A percentile compares a stretch with the other conserved stretches of the same genome.
phyloP scores from a whole-genome alignment of 1,140 invertebrate genomes.

The Magallana ariakensis region DNA sequence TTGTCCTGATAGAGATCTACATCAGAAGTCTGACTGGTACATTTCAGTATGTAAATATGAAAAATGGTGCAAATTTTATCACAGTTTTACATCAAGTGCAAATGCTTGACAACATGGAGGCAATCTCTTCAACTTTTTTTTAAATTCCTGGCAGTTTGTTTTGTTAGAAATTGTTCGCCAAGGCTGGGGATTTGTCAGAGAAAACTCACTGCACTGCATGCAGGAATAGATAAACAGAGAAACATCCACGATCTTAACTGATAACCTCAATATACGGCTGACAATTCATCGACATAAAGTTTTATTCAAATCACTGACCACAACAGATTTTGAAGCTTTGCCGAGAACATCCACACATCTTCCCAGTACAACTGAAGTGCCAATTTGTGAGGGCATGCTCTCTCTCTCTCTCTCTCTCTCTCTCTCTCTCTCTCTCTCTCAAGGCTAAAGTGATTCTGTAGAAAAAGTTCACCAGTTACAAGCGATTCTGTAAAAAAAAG shows the following conservation, averaged over 20 bases:
- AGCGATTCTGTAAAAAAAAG: no score
- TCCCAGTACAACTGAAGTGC: not conserved
- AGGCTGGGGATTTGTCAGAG: not conserved
- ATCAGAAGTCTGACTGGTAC: conserved; percentile 18
- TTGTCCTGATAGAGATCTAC: conserved; percentile 8
- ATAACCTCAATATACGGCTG: not conserved
- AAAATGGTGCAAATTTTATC: conserved; percentile 22
- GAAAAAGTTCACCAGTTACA: no score
- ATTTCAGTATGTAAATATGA: conserved; percentile 11
- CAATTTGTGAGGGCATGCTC: no score
- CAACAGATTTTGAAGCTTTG: not conserved
- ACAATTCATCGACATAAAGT: conserved; percentile 18
- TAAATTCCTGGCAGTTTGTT: no score
- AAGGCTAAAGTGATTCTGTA: no score
- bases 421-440: no score
- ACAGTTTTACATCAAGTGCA: conserved; percentile 8
- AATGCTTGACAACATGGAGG: not conserved
- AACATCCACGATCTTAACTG: not conserved
- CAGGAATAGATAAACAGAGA: not conserved
- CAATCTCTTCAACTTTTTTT: not conserved
- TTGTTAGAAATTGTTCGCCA: no score
- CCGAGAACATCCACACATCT: no score
- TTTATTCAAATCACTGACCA: not conserved
- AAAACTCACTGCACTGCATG: conserved; percentile 20
- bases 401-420: no score